Percentiles rank a stretch among this genome's conserved stretches.
Evolutionary conservation across 2,888 invertebrate species (phyloP).

Genomic region (Embidobia sp.): DNA sequence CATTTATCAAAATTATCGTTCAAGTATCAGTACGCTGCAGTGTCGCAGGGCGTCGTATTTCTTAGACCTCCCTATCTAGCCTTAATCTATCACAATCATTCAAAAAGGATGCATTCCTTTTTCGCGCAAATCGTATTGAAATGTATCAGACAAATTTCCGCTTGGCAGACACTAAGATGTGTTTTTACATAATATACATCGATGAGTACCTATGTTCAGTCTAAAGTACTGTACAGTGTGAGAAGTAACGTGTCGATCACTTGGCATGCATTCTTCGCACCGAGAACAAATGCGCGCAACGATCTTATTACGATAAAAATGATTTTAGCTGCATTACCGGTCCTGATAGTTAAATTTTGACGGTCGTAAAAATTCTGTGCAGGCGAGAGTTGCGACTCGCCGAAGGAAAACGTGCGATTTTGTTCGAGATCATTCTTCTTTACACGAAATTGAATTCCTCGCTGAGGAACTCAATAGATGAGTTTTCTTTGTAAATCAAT

Average conservation of each 20-base stretch:
- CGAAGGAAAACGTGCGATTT: too few relatives aligned
- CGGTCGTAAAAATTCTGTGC: constrained; percentile 26
- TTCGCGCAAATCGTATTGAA: constrained; percentile 12
- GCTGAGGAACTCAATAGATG: too few relatives aligned
- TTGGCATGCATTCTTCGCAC: constrained; percentile 12
- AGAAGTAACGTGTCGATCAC: constrained; percentile 30
- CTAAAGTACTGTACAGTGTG: constrained; percentile 50
- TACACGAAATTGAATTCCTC: too few relatives aligned
- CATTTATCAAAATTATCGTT: constrained; percentile 40
- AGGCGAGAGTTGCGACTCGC: constrained; percentile 1
- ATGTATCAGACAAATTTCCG: constrained; percentile 26
- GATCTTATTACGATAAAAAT: constrained; percentile 32
- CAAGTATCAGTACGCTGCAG: constrained; percentile 19
- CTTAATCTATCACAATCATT: constrained; percentile 42
- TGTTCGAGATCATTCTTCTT: too few relatives aligned
- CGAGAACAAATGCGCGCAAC: constrained; percentile 27
- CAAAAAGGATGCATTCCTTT: background rate
- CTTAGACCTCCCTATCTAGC: constrained; percentile 34
- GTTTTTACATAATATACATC: constrained; percentile 64
- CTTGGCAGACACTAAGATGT: constrained; percentile 28
- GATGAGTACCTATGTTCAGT: constrained; percentile 49
- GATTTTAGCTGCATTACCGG: constrained; percentile 24
- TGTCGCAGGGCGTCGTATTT: constrained; percentile 11
- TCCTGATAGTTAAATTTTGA: constrained; percentile 5
- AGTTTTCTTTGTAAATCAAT: too few relatives aligned